Conservation (phyloP, 2,797 vertebrate species). For the Alca torda region DNA sequence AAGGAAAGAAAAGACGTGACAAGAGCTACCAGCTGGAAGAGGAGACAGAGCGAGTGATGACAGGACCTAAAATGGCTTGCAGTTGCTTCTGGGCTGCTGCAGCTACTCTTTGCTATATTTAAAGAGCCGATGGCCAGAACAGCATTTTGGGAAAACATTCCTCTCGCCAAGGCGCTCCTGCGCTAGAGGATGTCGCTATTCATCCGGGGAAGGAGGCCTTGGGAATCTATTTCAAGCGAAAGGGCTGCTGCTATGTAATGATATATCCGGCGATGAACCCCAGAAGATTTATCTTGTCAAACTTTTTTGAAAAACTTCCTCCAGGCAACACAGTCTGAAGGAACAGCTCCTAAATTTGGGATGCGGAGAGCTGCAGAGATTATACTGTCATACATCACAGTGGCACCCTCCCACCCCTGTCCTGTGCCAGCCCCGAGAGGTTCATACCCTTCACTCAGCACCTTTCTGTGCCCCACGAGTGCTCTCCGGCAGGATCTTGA, state of each 20-base stretch:
- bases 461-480: background rate
- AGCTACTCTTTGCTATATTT: constrained; percentile 37
- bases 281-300: background rate
- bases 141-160: background rate
- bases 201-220: background rate
- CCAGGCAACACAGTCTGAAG: background rate
- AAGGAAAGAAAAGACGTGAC: background rate
- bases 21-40: constrained; percentile 43
- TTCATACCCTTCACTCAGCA: background rate
- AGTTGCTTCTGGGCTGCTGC: constrained; percentile 33
- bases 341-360: constrained; percentile 26
- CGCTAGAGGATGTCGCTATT: background rate
- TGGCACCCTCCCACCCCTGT: background rate
- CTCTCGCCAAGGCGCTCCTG: background rate
- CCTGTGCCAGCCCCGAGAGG: background rate
- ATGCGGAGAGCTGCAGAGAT: background rate
- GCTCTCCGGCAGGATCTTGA: background rate
- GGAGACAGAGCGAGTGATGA: constrained; percentile 29
- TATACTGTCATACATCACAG: background rate
- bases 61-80: constrained; percentile 44
- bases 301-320: background rate
- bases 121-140: background rate
- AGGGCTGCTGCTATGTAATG: background rate
- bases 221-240: background rate
- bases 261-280: background rate